These are phyloP conservation scores for Siniperca undulata DNA, from an alignment of 2,797 vertebrate species.

Conservation along the genomic window DNA sequence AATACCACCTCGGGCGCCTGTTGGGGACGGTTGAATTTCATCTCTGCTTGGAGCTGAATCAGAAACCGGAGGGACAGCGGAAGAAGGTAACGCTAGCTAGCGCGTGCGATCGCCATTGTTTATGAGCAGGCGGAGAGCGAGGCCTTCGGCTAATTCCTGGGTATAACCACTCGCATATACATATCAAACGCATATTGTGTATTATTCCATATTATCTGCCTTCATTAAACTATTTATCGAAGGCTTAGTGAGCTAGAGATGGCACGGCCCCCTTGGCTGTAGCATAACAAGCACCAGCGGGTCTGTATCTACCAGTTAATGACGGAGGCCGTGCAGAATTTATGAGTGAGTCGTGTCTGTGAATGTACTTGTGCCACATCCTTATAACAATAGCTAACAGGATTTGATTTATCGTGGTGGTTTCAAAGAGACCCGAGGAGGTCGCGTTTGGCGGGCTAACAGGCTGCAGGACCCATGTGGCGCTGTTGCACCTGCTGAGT, in stretches of 20 bases:
- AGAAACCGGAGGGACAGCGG: slow-evolving; percentile 26
- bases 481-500: slow-evolving; percentile 14
- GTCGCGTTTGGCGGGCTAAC: slow-evolving; percentile 27
- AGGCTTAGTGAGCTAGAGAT: not conserved
- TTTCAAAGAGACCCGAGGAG: not conserved
- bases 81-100: slow-evolving; percentile 68
- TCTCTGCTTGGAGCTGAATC: slow-evolving; percentile 17
- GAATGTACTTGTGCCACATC: accelerated
- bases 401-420: not conserved
- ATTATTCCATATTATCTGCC: too few species aligned
- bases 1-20: not conserved
- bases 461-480: not conserved
- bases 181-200: accelerated
- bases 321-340: not conserved
- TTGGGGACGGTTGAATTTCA: too few species aligned
- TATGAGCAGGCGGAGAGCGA: slow-evolving; percentile 37
- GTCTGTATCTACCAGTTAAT: not conserved
- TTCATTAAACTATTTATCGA: accelerated
- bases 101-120: slow-evolving; percentile 80
- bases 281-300: too few species aligned
- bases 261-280: not conserved
- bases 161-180: not conserved
- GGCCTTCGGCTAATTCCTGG: slow-evolving; percentile 39
- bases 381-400: not conserved
- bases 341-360: too few species aligned